Base-by-base conservation (phyloP, 2,888 invertebrate species). In the Agrotis ipsilon region DNA sequence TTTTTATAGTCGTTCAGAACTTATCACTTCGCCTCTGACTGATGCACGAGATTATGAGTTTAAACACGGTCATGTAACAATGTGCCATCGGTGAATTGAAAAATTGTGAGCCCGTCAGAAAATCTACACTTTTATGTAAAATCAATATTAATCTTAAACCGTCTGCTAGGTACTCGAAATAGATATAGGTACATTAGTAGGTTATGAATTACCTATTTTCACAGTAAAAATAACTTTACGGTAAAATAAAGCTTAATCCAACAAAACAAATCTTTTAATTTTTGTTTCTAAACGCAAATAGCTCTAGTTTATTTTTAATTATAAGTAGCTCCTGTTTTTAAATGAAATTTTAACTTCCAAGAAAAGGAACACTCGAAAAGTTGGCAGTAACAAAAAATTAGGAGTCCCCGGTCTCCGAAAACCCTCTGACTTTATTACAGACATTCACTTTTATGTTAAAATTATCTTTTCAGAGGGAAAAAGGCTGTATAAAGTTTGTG, bases 361-460 rank as follows among this genome's bases (percentile, higher is more conserved):
- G 60, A 57, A 80, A 70, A 80, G 63, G 68, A 78, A 68, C 59
- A 49, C 51, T 71, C 27, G 27, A 73, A 77, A 81, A 73, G 68
- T 78, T 76, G 71, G 24, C 72, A 66, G n/a, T 24, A 16, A 46
- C 19, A 72, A 72, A 82, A 83, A 82, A 76, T 68, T 49, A n/a
- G 14, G 43, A 43, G 69, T 65, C 52, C 69, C 55, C 43, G 52
- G 54, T 24, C 61, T 58, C 65, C 58, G 52, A 59, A 73, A 72
- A 62, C 68, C 74, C 72, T 79, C 71, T 43, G 48, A 81, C 66
- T 84, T 84, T 84, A 84, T 84, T 73, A 77, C 70, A 60, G 63
- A 60, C 76, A 80, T 84, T 83, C 76, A 77, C 68, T 81, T 84
- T 84, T 82, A 84, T 81, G 84, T 21, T 71, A 73, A 76, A 83